Conservation (phyloP, 1,140 invertebrate genomes). For the Bombus superbus region DNA sequence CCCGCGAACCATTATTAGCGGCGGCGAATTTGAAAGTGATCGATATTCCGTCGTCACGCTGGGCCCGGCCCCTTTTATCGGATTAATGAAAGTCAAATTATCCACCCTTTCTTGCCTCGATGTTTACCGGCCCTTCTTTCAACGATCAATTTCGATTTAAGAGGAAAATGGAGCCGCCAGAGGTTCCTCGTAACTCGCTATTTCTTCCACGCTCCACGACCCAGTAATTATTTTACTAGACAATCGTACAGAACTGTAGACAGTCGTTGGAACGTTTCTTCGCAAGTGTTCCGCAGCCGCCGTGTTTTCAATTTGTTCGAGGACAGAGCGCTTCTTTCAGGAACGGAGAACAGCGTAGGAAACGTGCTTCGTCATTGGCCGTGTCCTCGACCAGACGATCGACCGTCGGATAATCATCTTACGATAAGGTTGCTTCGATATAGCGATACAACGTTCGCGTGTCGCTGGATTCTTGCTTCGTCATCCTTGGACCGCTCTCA, state of each 20-base stretch:
- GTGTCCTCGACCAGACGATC: no score
- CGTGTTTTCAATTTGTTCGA: no score
- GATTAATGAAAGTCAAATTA: slow-evolving; percentile 64
- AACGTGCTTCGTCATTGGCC: no score
- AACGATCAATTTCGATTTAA: background rate
- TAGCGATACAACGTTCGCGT: no score
- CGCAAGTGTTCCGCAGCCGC: background rate
- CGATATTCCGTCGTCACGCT: slow-evolving; percentile 42
- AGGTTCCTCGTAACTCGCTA: background rate
- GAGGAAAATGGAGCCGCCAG: background rate
- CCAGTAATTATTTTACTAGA: background rate
- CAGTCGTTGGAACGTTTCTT: background rate
- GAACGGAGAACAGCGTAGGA: no score
- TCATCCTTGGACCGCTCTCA: no score
- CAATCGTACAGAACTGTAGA: background rate
- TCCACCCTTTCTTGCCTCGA: background rate
- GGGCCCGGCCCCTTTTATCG: slow-evolving; percentile 6
- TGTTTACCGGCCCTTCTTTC: slow-evolving; percentile 1
- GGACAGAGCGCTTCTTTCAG: no score
- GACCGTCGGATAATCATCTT: no score
- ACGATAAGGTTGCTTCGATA: no score
- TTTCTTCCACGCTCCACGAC: background rate
- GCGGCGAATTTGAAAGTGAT: slow-evolving; percentile 62
- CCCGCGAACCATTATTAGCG: slow-evolving; percentile 52
- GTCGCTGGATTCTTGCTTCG: no score